These are phyloP conservation scores for Zaprionus africanus DNA, from an alignment of 1,140 invertebrate species.

Conservation along the genomic window DNA sequence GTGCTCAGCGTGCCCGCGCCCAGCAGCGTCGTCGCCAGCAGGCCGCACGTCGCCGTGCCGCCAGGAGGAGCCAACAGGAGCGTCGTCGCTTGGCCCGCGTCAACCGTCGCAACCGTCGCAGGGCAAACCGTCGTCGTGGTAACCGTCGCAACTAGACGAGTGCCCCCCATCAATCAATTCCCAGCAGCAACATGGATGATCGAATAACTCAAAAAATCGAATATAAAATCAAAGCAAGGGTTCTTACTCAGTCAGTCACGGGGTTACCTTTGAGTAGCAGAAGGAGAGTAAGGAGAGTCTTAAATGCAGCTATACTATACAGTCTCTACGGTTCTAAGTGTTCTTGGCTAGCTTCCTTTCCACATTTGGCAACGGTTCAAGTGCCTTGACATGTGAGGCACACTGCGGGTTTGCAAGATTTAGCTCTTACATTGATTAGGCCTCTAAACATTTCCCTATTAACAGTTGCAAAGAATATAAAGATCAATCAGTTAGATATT, in stretches of 20 bases:
- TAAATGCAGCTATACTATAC: too few relatives aligned
- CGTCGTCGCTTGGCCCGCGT: slow-evolving; percentile 16
- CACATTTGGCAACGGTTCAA: too few relatives aligned
- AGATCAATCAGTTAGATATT: too few relatives aligned
- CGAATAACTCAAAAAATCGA: slow-evolving; percentile 25
- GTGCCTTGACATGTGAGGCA: too few relatives aligned
- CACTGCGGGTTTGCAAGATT: too few relatives aligned
- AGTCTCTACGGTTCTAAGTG: too few relatives aligned
- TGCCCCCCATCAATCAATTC: background rate
- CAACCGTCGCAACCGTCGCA: slow-evolving; percentile 13
- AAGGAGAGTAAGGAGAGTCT: too few relatives aligned
- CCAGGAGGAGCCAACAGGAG: background rate
- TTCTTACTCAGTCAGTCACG: background rate
- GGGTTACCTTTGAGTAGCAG: too few relatives aligned
- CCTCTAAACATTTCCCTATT: too few relatives aligned
- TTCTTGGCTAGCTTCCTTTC: too few relatives aligned
- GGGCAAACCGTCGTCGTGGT: slow-evolving; percentile 37
- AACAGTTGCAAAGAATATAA: too few relatives aligned
- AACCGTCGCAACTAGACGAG: slow-evolving; percentile 46
- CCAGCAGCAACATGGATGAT: slow-evolving; percentile 6
- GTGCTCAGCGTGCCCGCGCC: background rate
- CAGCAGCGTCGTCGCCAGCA: slow-evolving; percentile 7
- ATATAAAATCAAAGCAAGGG: slow-evolving; percentile 14
- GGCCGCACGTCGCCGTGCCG: slow-evolving; percentile 8
- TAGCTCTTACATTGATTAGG: too few relatives aligned